Base-by-base conservation (phyloP, 2,888 invertebrate species). In the Noctua pronuba region DNA sequence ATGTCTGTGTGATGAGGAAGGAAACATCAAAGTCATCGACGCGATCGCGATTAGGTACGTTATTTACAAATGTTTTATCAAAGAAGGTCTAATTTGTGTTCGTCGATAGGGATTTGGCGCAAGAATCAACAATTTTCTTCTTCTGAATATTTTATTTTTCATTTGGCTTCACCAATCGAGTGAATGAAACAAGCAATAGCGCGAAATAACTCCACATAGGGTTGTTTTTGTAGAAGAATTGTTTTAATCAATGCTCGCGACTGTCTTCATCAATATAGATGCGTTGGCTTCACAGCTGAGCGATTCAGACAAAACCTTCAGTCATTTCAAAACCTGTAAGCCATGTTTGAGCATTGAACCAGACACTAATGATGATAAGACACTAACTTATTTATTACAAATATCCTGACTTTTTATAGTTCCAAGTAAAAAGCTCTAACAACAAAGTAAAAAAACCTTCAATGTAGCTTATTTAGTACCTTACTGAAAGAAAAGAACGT, bases 1-100 rank as follows among this genome's bases (percentile, higher is more conserved):
- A 41, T 41, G 44, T 85, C 67, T 70, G 62, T 60, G 80, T 74
- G 80, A 83, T 66, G 70, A 73, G 76, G 69, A 73, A 81, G 71
- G 69, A 77, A 84, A 85, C 68, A 80, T 77, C 84, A 80, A 86
- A 83, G 75, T 49, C 55, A 67, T 66, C 71, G 75, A 41, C 52
- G 44, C 69, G 58, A 86, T 77, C 38, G 38, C 70, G 84, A 84
- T 84, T 75, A 64, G 69, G 49, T 62, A 75, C 55, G 35, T 79
- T 73, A 73, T 78, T 75, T 82, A 69, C 75, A 75, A 75, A 73
- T 79, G 73, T 83, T 86, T 76, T 49, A 72, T 62, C 71, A 70
- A 83, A 70, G 13, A 77, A 70, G 13, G 28, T 73, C 24, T 62
- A 84, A 79, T 67, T 83, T 83, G 65, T 60, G 60, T 71, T 84